Conservation (phyloP, 2,113 vertebrate genomes). For the Petrocephalus zakoni region DNA sequence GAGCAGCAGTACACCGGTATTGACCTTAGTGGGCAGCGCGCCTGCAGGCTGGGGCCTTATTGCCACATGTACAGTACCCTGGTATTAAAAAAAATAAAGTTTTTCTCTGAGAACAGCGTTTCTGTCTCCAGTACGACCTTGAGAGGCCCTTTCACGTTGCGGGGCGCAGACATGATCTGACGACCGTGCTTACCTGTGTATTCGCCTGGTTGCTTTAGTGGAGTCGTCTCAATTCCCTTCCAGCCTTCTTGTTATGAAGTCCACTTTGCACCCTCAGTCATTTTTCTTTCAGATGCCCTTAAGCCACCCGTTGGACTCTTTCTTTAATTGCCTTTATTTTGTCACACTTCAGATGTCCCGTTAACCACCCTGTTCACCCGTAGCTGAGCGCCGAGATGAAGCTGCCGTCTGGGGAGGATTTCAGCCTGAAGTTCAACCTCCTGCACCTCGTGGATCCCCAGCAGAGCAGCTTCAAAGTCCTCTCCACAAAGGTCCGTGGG, state of each 20-base stretch:
- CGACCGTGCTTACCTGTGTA: neutral
- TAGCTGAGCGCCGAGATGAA: constrained; percentile 75
- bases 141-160: constrained; percentile 6
- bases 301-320: neutral
- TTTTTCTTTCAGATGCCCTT: neutral
- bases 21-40: constrained; percentile 46
- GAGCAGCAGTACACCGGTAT: neutral
- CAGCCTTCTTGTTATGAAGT: neutral
- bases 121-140: neutral
- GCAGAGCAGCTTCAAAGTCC: constrained; percentile 85
- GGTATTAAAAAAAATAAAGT: constrained; percentile 27
- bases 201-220: neutral
- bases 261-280: neutral
- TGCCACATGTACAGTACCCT: neutral
- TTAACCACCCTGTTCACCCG: neutral
- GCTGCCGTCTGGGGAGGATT: constrained; percentile 75
- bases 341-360: neutral
- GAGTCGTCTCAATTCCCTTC: neutral
- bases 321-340: neutral
- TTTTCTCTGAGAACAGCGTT: constrained; percentile 32
- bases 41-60: constrained; percentile 29
- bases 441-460: constrained; percentile 77
- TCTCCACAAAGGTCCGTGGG: constrained; percentile 81
- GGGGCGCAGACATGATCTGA: neutral
- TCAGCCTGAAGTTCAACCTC: constrained; percentile 71